Conservation (phyloP, 2,113 vertebrate genomes). For the Ailurus styani region DNA sequence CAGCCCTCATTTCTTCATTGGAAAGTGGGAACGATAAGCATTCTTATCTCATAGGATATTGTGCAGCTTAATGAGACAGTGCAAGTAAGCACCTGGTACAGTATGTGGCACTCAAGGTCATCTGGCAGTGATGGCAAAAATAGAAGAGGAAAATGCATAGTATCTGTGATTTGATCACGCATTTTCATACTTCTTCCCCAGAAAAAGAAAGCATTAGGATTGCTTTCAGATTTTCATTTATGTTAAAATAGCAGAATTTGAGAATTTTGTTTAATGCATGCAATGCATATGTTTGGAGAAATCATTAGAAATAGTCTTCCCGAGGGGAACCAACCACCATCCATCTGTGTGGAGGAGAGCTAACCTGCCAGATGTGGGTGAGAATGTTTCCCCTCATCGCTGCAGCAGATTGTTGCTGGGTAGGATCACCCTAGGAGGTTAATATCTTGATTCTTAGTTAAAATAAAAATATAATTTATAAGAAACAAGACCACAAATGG, state of each 20-base stretch:
- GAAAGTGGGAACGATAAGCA: neutral
- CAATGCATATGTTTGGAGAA: slow-evolving; percentile 11
- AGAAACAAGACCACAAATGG: slow-evolving; percentile 34
- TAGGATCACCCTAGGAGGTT: neutral
- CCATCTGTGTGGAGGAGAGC: slow-evolving; percentile 20
- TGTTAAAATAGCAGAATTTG: slow-evolving; percentile 56
- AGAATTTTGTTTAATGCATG: slow-evolving; percentile 50
- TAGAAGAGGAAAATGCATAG: neutral
- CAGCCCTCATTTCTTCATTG: neutral
- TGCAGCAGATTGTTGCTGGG: neutral
- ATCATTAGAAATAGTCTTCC: slow-evolving; percentile 60
- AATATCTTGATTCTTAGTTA: slow-evolving; percentile 49
- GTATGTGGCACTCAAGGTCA: neutral
- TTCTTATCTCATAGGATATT: neutral
- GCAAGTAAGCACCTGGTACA: rapidly evolving
- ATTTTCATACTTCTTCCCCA: neutral
- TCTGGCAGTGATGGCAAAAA: neutral
- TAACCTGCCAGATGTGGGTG: neutral
- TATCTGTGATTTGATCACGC: neutral
- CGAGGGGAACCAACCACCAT: neutral
- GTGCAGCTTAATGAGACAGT: neutral
- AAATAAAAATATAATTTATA: slow-evolving; percentile 40
- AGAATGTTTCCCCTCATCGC: neutral
- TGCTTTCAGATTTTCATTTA: slow-evolving; percentile 1
- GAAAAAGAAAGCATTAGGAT: neutral